phyloP scores from a whole-genome alignment of 2,113 vertebrate genomes.

The Equus przewalskii region DNA sequence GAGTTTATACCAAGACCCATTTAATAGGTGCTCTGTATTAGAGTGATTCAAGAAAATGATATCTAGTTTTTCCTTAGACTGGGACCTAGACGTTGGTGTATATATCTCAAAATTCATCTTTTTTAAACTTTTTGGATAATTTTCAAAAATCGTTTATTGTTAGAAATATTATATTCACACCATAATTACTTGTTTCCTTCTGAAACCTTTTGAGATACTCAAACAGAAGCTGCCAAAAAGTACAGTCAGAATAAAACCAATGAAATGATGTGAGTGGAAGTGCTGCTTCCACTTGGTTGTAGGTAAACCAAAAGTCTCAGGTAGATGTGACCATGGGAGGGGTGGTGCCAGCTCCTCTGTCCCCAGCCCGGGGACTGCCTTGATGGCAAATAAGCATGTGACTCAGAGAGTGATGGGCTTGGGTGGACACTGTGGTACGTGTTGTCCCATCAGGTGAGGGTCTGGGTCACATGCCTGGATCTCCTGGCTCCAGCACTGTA shows the following conservation, averaged over 20 bases:
- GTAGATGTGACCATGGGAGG: not conserved
- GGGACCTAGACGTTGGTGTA: not conserved
- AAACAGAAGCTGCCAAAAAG: not conserved
- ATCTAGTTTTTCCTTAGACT: not conserved
- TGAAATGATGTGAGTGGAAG: not conserved
- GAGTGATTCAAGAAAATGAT: not conserved
- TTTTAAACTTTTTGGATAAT: not conserved
- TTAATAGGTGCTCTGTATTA: not conserved
- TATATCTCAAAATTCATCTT: not conserved
- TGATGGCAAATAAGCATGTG: not conserved
- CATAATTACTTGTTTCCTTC: not conserved
- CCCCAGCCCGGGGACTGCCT: not conserved
- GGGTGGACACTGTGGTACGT: fast-evolving
- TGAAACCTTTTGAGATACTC: not conserved
- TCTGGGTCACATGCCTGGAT: fast-evolving
- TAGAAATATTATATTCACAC: not conserved
- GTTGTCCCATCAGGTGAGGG: fast-evolving
- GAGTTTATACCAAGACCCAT: not conserved
- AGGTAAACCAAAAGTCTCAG: not conserved
- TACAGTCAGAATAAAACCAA: not conserved
- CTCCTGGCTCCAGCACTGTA: not conserved
- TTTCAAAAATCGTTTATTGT: not conserved
- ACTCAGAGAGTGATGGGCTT: too few relatives aligned
- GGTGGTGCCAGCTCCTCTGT: not conserved
- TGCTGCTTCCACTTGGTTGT: fast-evolving